Evolutionary conservation across 2,113 vertebrate genomes (phyloP).

Genomic region (Chionomys nivalis): DNA sequence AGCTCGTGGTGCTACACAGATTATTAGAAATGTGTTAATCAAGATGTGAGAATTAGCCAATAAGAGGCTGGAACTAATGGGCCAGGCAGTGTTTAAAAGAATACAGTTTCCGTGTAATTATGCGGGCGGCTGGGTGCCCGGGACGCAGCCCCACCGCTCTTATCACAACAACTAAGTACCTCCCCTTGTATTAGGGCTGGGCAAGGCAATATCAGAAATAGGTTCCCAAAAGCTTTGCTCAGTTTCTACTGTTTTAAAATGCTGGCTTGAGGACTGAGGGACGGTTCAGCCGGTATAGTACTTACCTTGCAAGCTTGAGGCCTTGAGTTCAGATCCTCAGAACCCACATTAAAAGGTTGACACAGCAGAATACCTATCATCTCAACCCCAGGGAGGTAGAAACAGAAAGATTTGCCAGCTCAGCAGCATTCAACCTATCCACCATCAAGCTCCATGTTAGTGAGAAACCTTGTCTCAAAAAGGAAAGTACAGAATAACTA

Average conservation of each 20-base stretch:
- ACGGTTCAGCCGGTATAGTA: neutral
- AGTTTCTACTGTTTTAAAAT: neutral
- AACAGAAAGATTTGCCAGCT: neutral
- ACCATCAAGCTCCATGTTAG: too few relatives aligned
- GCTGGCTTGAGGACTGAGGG: neutral
- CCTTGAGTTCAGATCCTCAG: neutral
- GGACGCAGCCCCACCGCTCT: too few relatives aligned
- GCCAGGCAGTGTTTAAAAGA: too few relatives aligned
- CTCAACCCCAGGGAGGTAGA: neutral
- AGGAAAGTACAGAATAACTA: neutral
- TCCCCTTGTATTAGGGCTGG: neutral
- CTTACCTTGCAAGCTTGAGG: neutral
- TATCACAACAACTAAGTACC: too few relatives aligned
- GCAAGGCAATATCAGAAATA: neutral
- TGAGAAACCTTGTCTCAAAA: neutral
- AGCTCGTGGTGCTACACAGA: too few relatives aligned
- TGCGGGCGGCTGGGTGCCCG: too few relatives aligned
- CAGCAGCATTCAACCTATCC: neutral
- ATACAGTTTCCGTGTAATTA: too few relatives aligned
- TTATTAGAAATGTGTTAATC: too few relatives aligned
- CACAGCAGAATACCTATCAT: neutral
- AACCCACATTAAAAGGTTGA: neutral
- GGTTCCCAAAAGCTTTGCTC: neutral
- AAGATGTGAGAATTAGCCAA: too few relatives aligned
- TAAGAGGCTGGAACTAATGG: too few relatives aligned